phyloP scores from a whole-genome alignment of 2,888 invertebrate species.

The Andrena flavipes region DNA sequence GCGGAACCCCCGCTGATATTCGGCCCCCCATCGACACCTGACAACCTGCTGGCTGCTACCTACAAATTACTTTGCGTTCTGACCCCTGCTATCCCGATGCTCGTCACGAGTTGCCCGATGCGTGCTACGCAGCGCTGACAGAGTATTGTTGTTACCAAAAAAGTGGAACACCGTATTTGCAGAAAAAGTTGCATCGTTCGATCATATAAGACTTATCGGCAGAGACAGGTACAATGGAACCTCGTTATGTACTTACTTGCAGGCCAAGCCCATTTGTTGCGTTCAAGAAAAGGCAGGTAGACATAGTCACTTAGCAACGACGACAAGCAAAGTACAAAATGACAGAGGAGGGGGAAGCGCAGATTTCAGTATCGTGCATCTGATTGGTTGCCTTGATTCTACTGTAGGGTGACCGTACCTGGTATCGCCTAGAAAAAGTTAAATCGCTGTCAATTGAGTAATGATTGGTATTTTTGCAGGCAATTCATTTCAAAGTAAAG shows the following conservation, averaged over 20 bases:
- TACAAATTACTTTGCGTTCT: conserved; percentile 81
- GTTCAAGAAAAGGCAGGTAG: background rate
- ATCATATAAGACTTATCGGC: background rate
- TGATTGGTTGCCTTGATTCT: too few relatives aligned
- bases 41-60: conserved; percentile 78
- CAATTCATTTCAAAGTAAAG: too few relatives aligned
- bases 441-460: too few relatives aligned
- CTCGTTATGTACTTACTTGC: too few relatives aligned
- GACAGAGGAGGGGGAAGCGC: too few relatives aligned
- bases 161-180: background rate
- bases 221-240: too few relatives aligned
- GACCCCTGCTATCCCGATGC: conserved; percentile 51
- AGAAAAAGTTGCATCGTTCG: background rate
- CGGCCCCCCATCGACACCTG: conserved; percentile 81
- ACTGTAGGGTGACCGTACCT: too few relatives aligned
- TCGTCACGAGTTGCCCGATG: conserved; percentile 23
- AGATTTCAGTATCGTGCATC: too few relatives aligned
- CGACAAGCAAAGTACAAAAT: too few relatives aligned
- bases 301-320: too few relatives aligned
- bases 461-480: too few relatives aligned
- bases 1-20: conserved; percentile 79
- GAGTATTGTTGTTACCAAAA: background rate
- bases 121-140: background rate
- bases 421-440: too few relatives aligned
- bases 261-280: background rate